Evolutionary conservation across 92 coral and sea anemone species (phyloP).

Genomic region (Porites lobata): DNA sequence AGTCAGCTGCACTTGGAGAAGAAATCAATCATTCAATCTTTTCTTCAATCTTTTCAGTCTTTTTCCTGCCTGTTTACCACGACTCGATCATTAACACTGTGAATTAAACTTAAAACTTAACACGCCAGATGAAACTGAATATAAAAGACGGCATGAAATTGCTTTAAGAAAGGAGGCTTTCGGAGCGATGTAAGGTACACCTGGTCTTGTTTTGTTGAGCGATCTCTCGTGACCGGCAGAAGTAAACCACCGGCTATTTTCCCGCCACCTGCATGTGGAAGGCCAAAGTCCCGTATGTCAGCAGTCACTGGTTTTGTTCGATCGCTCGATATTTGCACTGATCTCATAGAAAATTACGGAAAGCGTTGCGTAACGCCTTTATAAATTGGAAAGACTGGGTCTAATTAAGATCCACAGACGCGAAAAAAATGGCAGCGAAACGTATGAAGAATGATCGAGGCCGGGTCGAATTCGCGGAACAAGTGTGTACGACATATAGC

Average conservation of each 20-base stretch:
- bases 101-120: no score
- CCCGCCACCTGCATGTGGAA: conserved; percentile 38
- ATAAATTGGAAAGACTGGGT: background rate
- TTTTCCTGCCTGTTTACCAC: no score
- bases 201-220: background rate
- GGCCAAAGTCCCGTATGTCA: conserved; percentile 52
- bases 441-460: conserved; percentile 43
- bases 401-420: background rate
- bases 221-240: conserved; percentile 15
- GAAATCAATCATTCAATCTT: no score
- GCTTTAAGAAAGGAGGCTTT: no score
- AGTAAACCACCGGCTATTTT: conserved; percentile 39
- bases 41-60: no score
- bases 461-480: conserved; percentile 39
- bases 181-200: background rate
- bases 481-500: conserved; percentile 9
- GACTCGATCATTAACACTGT: no score
- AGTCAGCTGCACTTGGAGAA: no score
- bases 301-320: conserved; percentile 14
- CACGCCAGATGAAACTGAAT: no score
- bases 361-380: conserved; percentile 30
- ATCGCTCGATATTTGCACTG: conserved; percentile 35
- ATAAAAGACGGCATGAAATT: no score
- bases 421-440: conserved; percentile 17
- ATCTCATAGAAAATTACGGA: conserved; percentile 30